Percentiles rank a stretch among this genome's conserved stretches.
Evolutionary conservation across 2,113 vertebrate genomes (phyloP).

Genomic region (Cavia aperea): DNA sequence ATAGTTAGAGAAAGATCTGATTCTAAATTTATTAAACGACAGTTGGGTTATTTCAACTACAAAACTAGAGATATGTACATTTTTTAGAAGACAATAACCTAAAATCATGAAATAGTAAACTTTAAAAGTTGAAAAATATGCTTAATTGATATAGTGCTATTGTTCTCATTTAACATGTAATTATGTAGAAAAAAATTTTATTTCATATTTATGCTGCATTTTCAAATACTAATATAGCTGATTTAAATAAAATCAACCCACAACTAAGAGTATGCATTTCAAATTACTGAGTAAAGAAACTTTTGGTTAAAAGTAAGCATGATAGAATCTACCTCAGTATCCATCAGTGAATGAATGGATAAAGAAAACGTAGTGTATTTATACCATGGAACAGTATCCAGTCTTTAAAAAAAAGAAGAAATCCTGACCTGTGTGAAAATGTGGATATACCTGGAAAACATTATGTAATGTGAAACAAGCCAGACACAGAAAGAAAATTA

Average conservation of each 20-base stretch:
- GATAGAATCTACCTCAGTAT: neutral
- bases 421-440: neutral
- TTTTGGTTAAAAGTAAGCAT: conserved; percentile 36
- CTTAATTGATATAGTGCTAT: neutral
- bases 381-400: neutral
- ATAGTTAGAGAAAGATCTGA: conserved; percentile 11
- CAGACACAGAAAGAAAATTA: neutral
- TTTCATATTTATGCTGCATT: conserved; percentile 21
- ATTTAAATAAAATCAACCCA: conserved; percentile 34
- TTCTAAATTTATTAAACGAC: conserved; percentile 28
- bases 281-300: conserved; percentile 41
- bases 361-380: neutral
- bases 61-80: neutral
- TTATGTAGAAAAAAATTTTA: conserved; percentile 21
- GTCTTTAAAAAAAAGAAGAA: neutral
- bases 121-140: neutral
- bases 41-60: neutral
- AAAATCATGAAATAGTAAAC: conserved; percentile 35
- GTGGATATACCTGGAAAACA: neutral
- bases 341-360: neutral
- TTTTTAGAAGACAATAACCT: conserved; percentile 36
- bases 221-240: conserved; percentile 31
- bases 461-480: neutral
- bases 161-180: conserved; percentile 26
- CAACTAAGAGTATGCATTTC: conserved; percentile 18